Evolutionary conservation across 2,797 vertebrate genomes (phyloP).

Genomic region (Steatocranus sp.): DNA sequence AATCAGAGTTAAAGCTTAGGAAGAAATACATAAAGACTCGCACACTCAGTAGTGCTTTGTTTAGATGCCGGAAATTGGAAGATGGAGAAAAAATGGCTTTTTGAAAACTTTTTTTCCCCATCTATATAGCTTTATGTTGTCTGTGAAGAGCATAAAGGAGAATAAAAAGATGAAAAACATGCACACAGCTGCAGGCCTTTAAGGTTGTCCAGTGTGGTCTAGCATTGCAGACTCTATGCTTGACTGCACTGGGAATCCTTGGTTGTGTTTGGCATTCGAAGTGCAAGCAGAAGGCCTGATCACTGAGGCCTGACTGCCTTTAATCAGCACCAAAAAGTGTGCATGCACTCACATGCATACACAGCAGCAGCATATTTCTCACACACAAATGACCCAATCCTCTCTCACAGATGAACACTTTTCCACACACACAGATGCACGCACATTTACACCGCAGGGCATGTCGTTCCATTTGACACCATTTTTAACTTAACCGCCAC

Average conservation of each 20-base stretch:
- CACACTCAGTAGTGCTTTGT: neutral
- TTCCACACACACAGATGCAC: neutral
- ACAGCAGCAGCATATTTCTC: neutral
- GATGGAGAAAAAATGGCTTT: neutral
- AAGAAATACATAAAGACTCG: neutral
- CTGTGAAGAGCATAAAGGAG: neutral
- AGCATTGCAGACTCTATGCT: slow-evolving; percentile 51
- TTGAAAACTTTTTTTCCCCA: neutral
- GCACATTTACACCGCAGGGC: slow-evolving; percentile 4
- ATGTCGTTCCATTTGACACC: slow-evolving; percentile 40
- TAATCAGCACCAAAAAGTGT: slow-evolving; percentile 62
- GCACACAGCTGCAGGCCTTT: slow-evolving; percentile 41
- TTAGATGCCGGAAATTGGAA: neutral
- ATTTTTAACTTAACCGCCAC: slow-evolving; percentile 41
- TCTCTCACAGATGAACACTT: neutral
- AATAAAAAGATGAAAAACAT: slow-evolving; percentile 3
- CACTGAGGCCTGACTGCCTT: slow-evolving; percentile 70
- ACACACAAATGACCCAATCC: slow-evolving; percentile 8
- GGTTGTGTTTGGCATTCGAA: slow-evolving; percentile 74
- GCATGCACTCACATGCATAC: slow-evolving; percentile 42
- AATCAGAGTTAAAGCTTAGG: neutral
- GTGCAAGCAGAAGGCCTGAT: slow-evolving; percentile 68
- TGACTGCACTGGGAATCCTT: slow-evolving; percentile 65
- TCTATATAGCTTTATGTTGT: neutral
- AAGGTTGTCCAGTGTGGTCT: slow-evolving; percentile 38